Conservation (phyloP, 2,888 invertebrate species). For the Nemapogon koenigi region DNA sequence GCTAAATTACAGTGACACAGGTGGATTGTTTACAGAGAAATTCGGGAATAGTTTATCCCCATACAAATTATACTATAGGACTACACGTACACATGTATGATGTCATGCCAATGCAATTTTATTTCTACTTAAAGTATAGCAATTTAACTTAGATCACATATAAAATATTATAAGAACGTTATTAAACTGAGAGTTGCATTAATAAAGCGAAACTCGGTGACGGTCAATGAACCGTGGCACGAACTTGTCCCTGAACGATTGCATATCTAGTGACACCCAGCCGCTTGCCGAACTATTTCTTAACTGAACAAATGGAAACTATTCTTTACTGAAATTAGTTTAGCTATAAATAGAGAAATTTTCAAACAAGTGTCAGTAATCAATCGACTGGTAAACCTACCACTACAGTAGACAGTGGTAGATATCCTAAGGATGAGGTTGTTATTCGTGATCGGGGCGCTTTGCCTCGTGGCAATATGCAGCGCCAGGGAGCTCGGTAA, state of each 20-base stretch:
- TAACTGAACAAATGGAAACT: constrained; percentile 24
- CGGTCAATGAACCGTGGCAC: constrained; percentile 20
- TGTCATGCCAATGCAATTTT: no score
- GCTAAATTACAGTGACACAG: no score
- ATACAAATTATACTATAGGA: no score
- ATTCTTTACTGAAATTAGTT: constrained; percentile 15
- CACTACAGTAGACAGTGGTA: constrained; percentile 3
- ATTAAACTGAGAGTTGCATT: constrained; percentile 17
- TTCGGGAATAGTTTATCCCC: no score
- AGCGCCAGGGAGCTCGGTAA: constrained; percentile 36
- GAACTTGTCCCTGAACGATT: constrained; percentile 35
- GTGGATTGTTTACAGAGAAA: no score
- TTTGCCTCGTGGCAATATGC: constrained; percentile 47
- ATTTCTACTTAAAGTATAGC: no score
- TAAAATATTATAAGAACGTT: no score
- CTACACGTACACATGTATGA: no score
- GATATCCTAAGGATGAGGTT: constrained; percentile 29
- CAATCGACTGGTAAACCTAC: not conserved
- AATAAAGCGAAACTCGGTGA: constrained; percentile 35
- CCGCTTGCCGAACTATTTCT: constrained; percentile 45
- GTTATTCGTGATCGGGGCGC: constrained; percentile 37
- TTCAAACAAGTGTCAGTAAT: constrained; percentile 13
- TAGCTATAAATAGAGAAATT: constrained; percentile 47
- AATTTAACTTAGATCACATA: no score
- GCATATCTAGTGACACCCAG: constrained; percentile 22